phyloP scores from a whole-genome alignment of 2,888 invertebrate species.

The Ornithoptera priamus region DNA sequence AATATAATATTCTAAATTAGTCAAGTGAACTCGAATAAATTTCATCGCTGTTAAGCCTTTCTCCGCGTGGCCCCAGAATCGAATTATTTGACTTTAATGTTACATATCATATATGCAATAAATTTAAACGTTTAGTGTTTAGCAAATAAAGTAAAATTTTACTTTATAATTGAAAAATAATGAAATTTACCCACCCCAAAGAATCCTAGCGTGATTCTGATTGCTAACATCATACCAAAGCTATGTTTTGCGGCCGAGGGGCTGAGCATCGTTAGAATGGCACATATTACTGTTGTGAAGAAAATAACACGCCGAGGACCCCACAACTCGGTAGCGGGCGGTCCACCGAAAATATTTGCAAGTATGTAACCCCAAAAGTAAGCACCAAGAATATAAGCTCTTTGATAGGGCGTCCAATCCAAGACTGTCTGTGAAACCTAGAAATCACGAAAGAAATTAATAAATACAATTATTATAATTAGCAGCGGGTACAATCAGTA shows the following conservation, averaged over 20 bases:
- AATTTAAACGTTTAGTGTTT: too few relatives aligned
- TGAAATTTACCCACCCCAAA: constrained; percentile 66
- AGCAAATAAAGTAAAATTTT: background rate
- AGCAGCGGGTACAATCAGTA: background rate
- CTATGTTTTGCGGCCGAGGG: constrained; percentile 71
- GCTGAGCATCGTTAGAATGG: constrained; percentile 69
- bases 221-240: constrained; percentile 62
- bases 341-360: constrained; percentile 75
- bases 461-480: background rate
- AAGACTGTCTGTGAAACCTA: constrained; percentile 34
- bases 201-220: constrained; percentile 75
- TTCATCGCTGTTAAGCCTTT: too few relatives aligned
- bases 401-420: constrained; percentile 71
- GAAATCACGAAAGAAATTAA: background rate
- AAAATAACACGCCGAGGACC: constrained; percentile 70
- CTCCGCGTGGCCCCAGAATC: too few relatives aligned
- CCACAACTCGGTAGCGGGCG: constrained; percentile 69
- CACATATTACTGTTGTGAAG: constrained; percentile 54
- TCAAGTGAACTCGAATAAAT: too few relatives aligned
- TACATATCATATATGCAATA: too few relatives aligned
- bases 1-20: too few relatives aligned
- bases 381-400: constrained; percentile 75
- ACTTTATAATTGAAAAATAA: background rate
- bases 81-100: too few relatives aligned
- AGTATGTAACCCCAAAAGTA: constrained; percentile 81